Evolutionary conservation across 2,797 vertebrate species (phyloP).

Genomic region (Novumbra hubbsi): DNA sequence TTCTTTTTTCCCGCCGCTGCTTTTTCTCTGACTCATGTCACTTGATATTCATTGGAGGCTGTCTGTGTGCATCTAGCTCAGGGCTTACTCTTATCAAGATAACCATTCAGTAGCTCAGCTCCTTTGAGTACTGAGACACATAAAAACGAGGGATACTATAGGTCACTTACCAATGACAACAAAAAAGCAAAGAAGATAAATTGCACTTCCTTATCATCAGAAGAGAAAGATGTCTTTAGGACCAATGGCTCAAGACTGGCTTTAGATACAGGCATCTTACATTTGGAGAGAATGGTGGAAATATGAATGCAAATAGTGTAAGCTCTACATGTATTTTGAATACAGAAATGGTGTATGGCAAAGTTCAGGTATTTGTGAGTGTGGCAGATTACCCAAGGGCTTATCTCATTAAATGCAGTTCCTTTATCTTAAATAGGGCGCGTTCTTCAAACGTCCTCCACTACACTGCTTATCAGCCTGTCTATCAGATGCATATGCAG

Average conservation of each 20-base stretch:
- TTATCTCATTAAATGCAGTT: slow-evolving; percentile 31
- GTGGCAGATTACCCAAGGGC: slow-evolving; percentile 20
- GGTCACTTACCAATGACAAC: slow-evolving; percentile 36
- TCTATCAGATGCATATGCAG: slow-evolving; percentile 18
- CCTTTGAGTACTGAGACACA: slow-evolving; percentile 25
- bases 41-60: slow-evolving; percentile 59
- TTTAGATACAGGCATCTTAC: slow-evolving; percentile 18
- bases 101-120: slow-evolving; percentile 30
- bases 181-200: slow-evolving; percentile 29
- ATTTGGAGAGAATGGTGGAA: background rate
- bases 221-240: slow-evolving; percentile 10
- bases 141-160: slow-evolving; percentile 16
- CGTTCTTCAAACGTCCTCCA: slow-evolving; percentile 23
- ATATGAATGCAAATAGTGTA: slow-evolving; percentile 32
- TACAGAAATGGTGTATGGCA: slow-evolving; percentile 18
- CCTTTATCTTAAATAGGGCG: slow-evolving; percentile 15
- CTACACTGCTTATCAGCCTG: slow-evolving; percentile 20
- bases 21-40: slow-evolving; percentile 45
- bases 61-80: slow-evolving; percentile 40
- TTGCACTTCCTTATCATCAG: slow-evolving; percentile 20
- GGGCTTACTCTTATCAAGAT: slow-evolving; percentile 52
- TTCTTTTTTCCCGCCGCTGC: slow-evolving; percentile 15
- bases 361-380: slow-evolving; percentile 26
- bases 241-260: slow-evolving; percentile 5
- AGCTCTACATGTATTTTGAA: slow-evolving; percentile 23